These are phyloP conservation scores for Cervus canadensis DNA, from an alignment of 2,113 vertebrate genomes.

Conservation along the genomic window DNA sequence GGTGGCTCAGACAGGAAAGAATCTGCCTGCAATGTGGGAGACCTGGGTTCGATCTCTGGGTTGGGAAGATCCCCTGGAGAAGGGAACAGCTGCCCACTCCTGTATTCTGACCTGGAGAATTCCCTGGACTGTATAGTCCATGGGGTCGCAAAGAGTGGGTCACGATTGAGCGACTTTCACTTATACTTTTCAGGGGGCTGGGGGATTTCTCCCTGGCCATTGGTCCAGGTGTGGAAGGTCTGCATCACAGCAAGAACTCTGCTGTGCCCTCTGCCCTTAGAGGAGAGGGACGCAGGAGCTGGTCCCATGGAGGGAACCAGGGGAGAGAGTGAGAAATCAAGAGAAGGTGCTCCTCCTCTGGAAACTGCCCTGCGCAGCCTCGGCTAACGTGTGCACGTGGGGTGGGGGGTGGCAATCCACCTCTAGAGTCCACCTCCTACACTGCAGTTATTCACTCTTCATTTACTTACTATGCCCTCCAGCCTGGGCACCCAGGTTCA, in stretches of 20 bases:
- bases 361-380: not conserved
- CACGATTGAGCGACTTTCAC: not conserved
- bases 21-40: not conserved
- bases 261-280: not conserved
- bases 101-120: not conserved
- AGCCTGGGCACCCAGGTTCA: not conserved
- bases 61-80: not conserved
- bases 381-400: not conserved
- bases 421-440: not conserved
- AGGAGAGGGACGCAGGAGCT: not conserved
- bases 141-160: not conserved
- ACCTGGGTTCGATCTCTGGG: not conserved
- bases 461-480: not conserved
- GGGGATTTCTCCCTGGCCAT: not conserved
- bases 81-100: not conserved
- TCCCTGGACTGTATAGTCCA: not conserved
- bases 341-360: not conserved
- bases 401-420: not conserved
- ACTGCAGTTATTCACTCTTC: not conserved
- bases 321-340: not conserved
- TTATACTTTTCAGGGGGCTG: not conserved
- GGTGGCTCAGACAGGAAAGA: accelerated
- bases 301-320: not conserved
- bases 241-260: not conserved
- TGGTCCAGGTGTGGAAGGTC: not conserved